These are phyloP conservation scores for Ptiloglossa arizonensis DNA, from an alignment of 1,140 invertebrate genomes.

Conservation along the genomic window DNA sequence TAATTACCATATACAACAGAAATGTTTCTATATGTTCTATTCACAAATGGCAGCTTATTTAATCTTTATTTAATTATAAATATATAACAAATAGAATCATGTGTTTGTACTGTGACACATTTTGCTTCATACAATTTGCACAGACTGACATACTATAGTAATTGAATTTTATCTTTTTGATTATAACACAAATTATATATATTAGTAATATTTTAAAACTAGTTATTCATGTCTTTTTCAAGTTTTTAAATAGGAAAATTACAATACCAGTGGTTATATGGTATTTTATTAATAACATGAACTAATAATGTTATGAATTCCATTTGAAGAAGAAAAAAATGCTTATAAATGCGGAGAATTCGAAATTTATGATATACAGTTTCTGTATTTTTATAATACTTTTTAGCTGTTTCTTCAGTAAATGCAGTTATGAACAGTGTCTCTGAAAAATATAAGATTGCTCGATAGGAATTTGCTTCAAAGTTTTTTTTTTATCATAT, in stretches of 20 bases:
- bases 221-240: neutral
- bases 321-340: slow-evolving; percentile 29
- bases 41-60: slow-evolving; percentile 20
- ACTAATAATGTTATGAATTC: neutral
- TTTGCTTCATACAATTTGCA: slow-evolving; percentile 2
- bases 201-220: slow-evolving; percentile 2
- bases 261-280: neutral
- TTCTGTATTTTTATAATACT: slow-evolving; percentile 8
- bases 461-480: slow-evolving; percentile 8
- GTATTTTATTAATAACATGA: neutral
- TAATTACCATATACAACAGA: slow-evolving; percentile 49
- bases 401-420: neutral
- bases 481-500: neutral
- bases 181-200: slow-evolving; percentile 1
- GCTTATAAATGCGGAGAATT: slow-evolving; percentile 39
- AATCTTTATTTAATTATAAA: slow-evolving; percentile 15
- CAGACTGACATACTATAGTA: neutral
- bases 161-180: slow-evolving; percentile 9
- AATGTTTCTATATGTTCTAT: slow-evolving; percentile 26
- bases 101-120: slow-evolving; percentile 34
- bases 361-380: neutral
- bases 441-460: neutral
- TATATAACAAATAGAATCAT: slow-evolving; percentile 29
- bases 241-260: slow-evolving; percentile 18
- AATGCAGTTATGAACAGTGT: neutral